A percentile compares a stretch with the other conserved stretches of the same genome.
Evolutionary conservation across 2,797 vertebrate genomes (phyloP).

Genomic region (Acestrorhynchus altus): DNA sequence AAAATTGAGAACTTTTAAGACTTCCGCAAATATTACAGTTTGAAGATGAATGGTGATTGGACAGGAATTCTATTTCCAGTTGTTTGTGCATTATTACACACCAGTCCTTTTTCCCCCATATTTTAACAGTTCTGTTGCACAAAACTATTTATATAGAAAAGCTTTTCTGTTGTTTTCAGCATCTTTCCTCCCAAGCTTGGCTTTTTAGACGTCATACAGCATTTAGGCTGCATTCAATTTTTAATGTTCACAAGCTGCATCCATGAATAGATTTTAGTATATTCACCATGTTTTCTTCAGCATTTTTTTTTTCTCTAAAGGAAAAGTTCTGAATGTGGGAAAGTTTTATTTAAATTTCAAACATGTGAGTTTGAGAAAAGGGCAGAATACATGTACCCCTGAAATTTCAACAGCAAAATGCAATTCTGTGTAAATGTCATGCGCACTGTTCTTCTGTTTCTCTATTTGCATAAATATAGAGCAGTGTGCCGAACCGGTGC

Average conservation of each 20-base stretch:
- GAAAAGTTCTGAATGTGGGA: background rate
- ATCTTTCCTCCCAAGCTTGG: background rate
- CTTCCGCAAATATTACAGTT: background rate
- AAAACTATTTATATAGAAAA: background rate
- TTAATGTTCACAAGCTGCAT: background rate
- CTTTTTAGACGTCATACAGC: background rate
- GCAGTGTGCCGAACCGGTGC: background rate
- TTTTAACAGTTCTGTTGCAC: background rate
- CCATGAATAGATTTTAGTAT: background rate
- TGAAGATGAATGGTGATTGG: conserved; percentile 24
- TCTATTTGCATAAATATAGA: background rate
- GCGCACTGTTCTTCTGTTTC: conserved; percentile 12
- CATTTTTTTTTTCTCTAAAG: background rate
- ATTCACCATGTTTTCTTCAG: background rate
- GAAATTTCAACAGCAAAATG: conserved; percentile 1
- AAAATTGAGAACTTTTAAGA: background rate
- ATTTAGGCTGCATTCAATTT: background rate
- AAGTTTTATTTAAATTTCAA: background rate
- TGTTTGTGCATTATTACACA: background rate
- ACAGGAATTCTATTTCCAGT: conserved; percentile 14
- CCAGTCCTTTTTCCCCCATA: background rate
- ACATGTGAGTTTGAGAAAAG: conserved; percentile 16
- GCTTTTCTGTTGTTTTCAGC: background rate
- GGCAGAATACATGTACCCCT: conserved; percentile 5
- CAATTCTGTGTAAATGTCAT: conserved; percentile 33